Evolutionary conservation across 2,888 invertebrate species (phyloP), one percentile per base, ranked within the genome.

Genomic region (Himalopsyche tibetana): DNA sequence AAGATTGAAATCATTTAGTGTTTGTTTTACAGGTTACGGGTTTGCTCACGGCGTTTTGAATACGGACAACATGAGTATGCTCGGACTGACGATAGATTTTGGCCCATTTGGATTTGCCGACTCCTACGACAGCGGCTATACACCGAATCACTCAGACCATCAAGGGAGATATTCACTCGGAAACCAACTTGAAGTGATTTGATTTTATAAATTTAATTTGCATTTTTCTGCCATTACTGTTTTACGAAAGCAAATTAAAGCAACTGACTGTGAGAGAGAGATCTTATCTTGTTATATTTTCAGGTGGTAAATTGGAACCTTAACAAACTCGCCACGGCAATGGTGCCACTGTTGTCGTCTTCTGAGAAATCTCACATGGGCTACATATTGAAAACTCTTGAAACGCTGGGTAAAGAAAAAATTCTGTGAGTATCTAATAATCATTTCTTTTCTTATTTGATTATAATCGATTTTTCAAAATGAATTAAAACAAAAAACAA

Each of bases 31-130:
- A 93, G 93, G 93, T 63, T 89, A 93, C 5, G 93, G 93, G 1
- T 95, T 95, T 90, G 94, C 95, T 42, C 95, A 95, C 89, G 95
- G 95, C 6, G 93, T 94, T 1, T 89, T 94, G 9, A 94, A 94
- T 88, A 94, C 94, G 0, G 94, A 94, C 89, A 94, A 94, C 89
- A 94, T 94, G 93, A 95, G 95, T 89, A 92, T 95, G 38, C 89
- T 95, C n/a, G 95, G 95, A 0, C 89, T 95, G 0, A 95, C 95
- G 0, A 91, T 95, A 87, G 95, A 95, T 90, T 95, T 94, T 89
- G 95, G 95, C 0, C 95, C 95, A 0, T 95, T 93, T 90, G 95
- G 95, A 2, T 95, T 95, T 89, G 92, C 95, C 89, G 95, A 95
- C 89, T 93, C 93, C 0, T 95, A 93, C 89, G 94, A 95, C 89